A percentile compares a stretch with the other conserved stretches of the same genome.
Evolutionary conservation across 2,113 vertebrate species (phyloP).

Genomic region (Regulus satrapa): DNA sequence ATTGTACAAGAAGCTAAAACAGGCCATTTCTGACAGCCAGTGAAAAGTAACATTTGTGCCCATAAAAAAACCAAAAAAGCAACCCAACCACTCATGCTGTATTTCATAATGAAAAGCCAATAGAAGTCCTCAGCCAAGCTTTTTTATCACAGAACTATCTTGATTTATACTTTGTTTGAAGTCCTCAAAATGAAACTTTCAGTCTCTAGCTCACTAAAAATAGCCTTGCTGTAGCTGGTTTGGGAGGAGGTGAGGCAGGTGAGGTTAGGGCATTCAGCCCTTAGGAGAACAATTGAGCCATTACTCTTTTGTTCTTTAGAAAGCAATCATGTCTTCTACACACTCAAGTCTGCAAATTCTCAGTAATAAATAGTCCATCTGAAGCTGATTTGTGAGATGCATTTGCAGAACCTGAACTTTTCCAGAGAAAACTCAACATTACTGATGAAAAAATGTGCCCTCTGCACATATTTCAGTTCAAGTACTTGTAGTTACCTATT

Average conservation of each 20-base stretch:
- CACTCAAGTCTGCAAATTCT: background rate
- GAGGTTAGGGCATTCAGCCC: background rate
- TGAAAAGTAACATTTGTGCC: conserved; percentile 47
- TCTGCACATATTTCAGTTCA: background rate
- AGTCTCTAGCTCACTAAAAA: background rate
- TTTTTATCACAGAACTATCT: conserved; percentile 44
- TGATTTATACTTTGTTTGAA: conserved; percentile 57
- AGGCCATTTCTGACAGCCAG: conserved; percentile 15
- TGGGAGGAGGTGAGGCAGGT: background rate
- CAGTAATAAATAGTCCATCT: background rate
- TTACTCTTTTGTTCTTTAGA: background rate
- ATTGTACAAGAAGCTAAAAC: conserved; percentile 29
- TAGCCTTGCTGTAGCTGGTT: background rate
- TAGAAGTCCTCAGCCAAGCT: background rate
- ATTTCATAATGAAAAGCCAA: conserved; percentile 27
- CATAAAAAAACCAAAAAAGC: background rate
- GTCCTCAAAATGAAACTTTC: conserved; percentile 41
- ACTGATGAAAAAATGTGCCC: background rate
- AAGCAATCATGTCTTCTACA: background rate
- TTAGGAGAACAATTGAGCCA: background rate
- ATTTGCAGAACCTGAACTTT: background rate
- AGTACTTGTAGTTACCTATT: background rate
- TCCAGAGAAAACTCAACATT: background rate
- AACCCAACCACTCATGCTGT: background rate
- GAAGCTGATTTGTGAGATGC: background rate